Conservation (phyloP, 2,888 invertebrate species). For the Stegophylla sp. region DNA sequence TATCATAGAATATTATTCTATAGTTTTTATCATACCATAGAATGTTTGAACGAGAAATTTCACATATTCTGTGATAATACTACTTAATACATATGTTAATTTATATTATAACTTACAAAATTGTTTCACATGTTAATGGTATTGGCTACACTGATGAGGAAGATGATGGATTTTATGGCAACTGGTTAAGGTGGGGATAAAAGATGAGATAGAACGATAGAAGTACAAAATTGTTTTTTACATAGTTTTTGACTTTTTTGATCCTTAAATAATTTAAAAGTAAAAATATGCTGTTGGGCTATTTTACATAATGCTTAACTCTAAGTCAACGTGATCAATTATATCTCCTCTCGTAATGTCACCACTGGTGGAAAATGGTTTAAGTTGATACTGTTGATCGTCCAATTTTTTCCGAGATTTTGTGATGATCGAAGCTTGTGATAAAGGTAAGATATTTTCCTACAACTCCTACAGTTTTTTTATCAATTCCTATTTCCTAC, state of each 20-base stretch:
- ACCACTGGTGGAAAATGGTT: background rate
- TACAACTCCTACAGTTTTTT: no score
- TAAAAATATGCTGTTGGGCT: background rate
- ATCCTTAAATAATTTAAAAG: conserved; percentile 1
- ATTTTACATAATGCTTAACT: background rate
- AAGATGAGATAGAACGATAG: conserved; percentile 35
- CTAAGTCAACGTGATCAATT: background rate
- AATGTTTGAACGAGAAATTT: no score
- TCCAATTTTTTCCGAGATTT: background rate
- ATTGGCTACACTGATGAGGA: conserved; percentile 48
- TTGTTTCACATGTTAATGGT: background rate
- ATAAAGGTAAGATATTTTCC: conserved; percentile 35
- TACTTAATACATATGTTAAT: no score
- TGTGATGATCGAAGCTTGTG: conserved; percentile 21
- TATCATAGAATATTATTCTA: no score
- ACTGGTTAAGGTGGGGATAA: conserved; percentile 50
- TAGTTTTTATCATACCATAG: no score
- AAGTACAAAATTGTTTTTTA: conserved; percentile 32
- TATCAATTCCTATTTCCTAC: no score
- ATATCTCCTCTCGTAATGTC: background rate
- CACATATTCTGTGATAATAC: no score
- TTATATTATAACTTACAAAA: background rate
- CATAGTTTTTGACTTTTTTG: background rate
- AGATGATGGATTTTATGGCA: conserved; percentile 56
- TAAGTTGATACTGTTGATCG: background rate